Conservation (phyloP, 2,888 invertebrate genomes). For the Herminia tarsipennalis region DNA sequence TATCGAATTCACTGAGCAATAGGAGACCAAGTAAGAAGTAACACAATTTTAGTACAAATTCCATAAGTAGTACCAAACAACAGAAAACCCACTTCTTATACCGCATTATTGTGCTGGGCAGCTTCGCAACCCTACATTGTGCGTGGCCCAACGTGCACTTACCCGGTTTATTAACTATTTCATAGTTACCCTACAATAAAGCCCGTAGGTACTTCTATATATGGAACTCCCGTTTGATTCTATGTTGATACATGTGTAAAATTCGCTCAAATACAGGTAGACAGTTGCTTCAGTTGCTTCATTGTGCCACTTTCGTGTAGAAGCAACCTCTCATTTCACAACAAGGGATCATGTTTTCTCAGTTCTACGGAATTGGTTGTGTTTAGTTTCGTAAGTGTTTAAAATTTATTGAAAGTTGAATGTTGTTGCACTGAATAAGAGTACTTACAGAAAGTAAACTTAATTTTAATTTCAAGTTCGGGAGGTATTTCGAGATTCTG, state of each 20-base stretch:
- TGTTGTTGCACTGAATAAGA: not conserved
- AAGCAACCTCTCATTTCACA: constrained; percentile 12
- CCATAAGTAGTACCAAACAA: too few species aligned
- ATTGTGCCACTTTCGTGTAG: constrained; percentile 30
- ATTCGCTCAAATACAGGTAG: constrained; percentile 33
- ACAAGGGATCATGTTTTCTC: constrained; percentile 20
- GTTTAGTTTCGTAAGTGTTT: not conserved
- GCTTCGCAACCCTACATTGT: too few species aligned
- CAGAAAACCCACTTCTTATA: too few species aligned
- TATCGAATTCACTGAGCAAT: too few species aligned
- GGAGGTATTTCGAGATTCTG: too few species aligned
- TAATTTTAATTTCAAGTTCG: too few species aligned
- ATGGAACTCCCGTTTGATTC: constrained; percentile 44
- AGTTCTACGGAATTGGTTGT: not conserved
- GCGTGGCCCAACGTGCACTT: too few species aligned
- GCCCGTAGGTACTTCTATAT: constrained; percentile 30
- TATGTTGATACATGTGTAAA: constrained; percentile 41
- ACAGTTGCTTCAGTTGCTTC: constrained; percentile 38
- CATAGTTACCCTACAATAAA: constrained; percentile 22
- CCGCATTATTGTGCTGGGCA: too few species aligned
- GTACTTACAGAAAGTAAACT: too few species aligned
- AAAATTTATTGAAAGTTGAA: not conserved
- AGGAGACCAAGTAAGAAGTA: too few species aligned
- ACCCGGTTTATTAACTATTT: too few species aligned
- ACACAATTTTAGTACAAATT: too few species aligned